Evolutionary conservation across 2,113 vertebrate genomes (phyloP).

Genomic region (Aptenodytes forsteri): DNA sequence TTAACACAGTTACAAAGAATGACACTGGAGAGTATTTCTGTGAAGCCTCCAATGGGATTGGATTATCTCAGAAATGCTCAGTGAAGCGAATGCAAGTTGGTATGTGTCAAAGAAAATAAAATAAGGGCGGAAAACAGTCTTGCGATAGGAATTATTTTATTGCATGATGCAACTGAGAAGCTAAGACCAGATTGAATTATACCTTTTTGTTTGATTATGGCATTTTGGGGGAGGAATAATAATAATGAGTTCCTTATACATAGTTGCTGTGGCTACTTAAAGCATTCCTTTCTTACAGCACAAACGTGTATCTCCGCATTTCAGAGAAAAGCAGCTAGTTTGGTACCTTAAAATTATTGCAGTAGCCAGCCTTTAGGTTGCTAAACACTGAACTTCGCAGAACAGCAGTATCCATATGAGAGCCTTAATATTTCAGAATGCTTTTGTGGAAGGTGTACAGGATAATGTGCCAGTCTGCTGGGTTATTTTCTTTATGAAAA

Average conservation of each 20-base stretch:
- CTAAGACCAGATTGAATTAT: neutral
- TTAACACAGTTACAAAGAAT: constrained; percentile 84
- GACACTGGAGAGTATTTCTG: constrained; percentile 91
- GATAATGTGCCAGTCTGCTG: neutral
- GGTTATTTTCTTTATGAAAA: neutral
- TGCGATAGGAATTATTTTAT: neutral
- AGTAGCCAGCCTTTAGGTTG: neutral
- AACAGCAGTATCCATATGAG: neutral
- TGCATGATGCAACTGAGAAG: neutral
- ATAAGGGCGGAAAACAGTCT: neutral
- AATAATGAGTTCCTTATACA: neutral
- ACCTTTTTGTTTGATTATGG: neutral
- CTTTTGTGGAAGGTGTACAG: neutral
- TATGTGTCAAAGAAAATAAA: constrained; percentile 64
- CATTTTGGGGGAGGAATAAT: neutral
- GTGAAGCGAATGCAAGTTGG: constrained; percentile 84
- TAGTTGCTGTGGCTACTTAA: neutral
- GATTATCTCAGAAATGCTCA: constrained; percentile 83
- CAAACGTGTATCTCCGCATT: neutral
- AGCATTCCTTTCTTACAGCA: neutral
- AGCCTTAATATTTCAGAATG: neutral
- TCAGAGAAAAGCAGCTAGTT: neutral
- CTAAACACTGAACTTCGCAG: neutral
- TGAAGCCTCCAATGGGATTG: constrained; percentile 87
- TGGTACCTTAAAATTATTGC: neutral